These are phyloP conservation scores for Melanotaenia maccullochi DNA, from an alignment of 2,797 vertebrate genomes.

Conservation along the genomic window DNA sequence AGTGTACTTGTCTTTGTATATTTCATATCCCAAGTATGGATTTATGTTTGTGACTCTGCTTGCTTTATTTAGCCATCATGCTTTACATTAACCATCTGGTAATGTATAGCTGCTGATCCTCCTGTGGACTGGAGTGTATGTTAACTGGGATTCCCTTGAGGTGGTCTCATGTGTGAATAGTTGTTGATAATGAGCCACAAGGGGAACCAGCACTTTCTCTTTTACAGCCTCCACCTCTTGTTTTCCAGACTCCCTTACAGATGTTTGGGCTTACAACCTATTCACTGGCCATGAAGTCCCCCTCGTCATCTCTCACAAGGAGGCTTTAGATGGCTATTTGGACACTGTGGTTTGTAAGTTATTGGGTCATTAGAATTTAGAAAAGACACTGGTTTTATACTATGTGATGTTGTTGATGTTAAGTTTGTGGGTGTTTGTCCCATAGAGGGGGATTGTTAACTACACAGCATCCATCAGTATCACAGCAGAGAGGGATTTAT, in stretches of 20 bases:
- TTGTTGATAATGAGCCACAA: constrained; percentile 63
- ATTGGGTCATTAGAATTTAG: neutral
- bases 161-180: constrained; percentile 38
- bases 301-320: constrained; percentile 85
- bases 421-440: constrained; percentile 50
- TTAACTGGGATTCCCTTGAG: constrained; percentile 70
- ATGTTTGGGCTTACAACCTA: constrained; percentile 88
- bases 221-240: constrained; percentile 40
- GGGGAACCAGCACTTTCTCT: constrained; percentile 31
- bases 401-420: neutral
- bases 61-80: neutral
- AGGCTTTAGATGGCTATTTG: constrained; percentile 86
- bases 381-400: neutral
- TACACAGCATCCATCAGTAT: constrained; percentile 34
- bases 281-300: constrained; percentile 90
- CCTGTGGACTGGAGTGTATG: constrained; percentile 6
- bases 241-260: constrained; percentile 88
- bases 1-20: neutral
- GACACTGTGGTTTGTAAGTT: constrained; percentile 92
- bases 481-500: constrained; percentile 16
- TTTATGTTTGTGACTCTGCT: constrained; percentile 11
- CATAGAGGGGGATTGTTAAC: constrained; percentile 31
- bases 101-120: constrained; percentile 9
- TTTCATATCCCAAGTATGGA: constrained; percentile 1
- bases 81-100: constrained; percentile 2